These are phyloP conservation scores for Microcebus ravelobensis DNA, from an alignment of 2,113 vertebrate genomes.

Conservation along the genomic window DNA sequence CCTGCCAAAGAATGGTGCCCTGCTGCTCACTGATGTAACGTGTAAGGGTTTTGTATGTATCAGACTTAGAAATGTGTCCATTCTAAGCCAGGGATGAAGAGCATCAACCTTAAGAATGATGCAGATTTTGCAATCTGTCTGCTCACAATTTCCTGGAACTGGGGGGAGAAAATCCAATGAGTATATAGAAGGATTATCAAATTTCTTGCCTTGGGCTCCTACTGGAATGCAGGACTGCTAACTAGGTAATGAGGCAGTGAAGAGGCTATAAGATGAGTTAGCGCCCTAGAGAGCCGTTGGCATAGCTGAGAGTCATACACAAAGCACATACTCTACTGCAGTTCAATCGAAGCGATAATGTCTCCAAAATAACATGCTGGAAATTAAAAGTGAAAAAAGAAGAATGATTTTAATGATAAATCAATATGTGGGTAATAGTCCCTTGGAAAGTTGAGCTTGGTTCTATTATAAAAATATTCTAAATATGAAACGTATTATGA, in stretches of 20 bases:
- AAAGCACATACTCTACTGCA: not conserved
- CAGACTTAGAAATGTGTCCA: not conserved
- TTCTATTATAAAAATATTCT: not conserved
- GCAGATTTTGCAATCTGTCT: not conserved
- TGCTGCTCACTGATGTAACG: fast-evolving
- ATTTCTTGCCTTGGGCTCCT: not conserved
- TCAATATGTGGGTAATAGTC: not conserved
- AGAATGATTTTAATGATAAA: not conserved
- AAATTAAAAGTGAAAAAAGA: not conserved
- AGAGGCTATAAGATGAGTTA: not conserved
- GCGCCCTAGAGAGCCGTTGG: not conserved
- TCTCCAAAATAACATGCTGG: not conserved
- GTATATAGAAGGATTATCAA: not conserved
- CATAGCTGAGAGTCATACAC: not conserved
- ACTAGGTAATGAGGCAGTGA: not conserved
- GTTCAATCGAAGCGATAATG: not conserved
- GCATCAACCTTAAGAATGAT: fast-evolving
- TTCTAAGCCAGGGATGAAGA: not conserved
- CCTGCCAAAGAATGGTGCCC: fast-evolving
- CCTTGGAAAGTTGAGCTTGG: not conserved
- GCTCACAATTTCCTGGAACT: not conserved
- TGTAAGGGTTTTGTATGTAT: fast-evolving
- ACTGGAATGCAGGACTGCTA: fast-evolving
- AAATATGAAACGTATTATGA: not conserved
- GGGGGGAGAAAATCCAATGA: too few relatives aligned